Evolutionary conservation across 2,113 vertebrate genomes (phyloP), one percentile per base, ranked within the genome.

Genomic region (Bettongia penicillata): DNA sequence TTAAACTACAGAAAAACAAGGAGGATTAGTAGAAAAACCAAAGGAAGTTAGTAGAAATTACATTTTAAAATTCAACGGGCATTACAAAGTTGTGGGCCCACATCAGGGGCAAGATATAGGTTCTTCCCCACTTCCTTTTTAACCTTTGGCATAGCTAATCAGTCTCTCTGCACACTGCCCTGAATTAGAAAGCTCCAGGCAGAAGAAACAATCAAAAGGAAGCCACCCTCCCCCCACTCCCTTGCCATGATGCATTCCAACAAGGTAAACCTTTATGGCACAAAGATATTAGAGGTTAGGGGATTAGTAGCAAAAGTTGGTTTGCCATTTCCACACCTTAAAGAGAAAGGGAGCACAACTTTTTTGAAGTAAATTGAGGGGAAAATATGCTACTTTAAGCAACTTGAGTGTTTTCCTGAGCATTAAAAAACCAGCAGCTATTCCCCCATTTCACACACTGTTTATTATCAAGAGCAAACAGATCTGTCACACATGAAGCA

Each of bases 271-370:
- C 0, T 49, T 25, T 91, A 6, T 0, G 84, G 68, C 19, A 92
- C 96, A 96, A 95, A 68, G 90, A 90, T 4, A 90, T 97, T 97
- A 97, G 95, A 50, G 11, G 95, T 98, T 98, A 97, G 96, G 94
- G 93, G 61, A 28, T 52, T 89, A 84, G 68, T 43, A 84, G 68
- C 91, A 90, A 92, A 94, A 94, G 26, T 68, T 90, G 77, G 52
- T 55, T 91, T 95, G 47, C 92, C 53, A 95, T 61, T 48, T 94
- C 84, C 93, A 90, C 53, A 51, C 43, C 90, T 94, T 96, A 96
- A 96, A 98, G 95, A 96, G 57, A 77, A 90, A 53, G 37, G 8
- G 51, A 92, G 91, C 47, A 47, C 51, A 48, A 93, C 50, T 37
- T 12, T n/a, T 57, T 89, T 53, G 37, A 31, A 90, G 94, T 5